Evolutionary conservation across 1,140 invertebrate genomes (phyloP).

Genomic region (Notospermus geniculatus): DNA sequence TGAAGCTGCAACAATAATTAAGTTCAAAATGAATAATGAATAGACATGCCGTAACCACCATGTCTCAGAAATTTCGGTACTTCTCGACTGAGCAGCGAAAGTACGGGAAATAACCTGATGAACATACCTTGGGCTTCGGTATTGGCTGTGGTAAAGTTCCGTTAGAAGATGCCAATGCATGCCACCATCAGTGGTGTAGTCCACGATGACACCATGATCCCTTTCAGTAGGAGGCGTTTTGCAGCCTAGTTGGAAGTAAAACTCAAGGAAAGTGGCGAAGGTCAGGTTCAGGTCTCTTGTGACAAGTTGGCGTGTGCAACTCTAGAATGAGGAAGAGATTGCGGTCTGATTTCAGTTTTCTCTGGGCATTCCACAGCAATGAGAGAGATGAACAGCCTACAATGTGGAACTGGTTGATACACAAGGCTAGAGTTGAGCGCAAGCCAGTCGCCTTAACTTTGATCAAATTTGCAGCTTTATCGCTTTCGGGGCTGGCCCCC

Average conservation of each 20-base stretch:
- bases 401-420: too few relatives aligned
- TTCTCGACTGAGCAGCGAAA: constrained; percentile 13
- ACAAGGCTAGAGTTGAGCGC: too few relatives aligned
- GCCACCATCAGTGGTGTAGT: constrained; percentile 49
- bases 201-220: constrained; percentile 49
- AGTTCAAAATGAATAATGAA: too few relatives aligned
- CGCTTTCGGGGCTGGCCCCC: too few relatives aligned
- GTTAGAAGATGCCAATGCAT: constrained; percentile 47
- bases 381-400: too few relatives aligned
- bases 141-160: constrained; percentile 46
- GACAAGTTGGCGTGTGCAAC: constrained; percentile 51
- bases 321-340: constrained; percentile 40
- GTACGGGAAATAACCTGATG: too few relatives aligned
- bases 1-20: constrained; percentile 32
- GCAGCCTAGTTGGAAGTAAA: constrained; percentile 57
- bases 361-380: not conserved
- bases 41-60: too few relatives aligned
- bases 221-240: constrained; percentile 33
- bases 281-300: constrained; percentile 53
- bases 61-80: constrained; percentile 13
- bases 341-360: not conserved
- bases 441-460: too few relatives aligned
- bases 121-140: constrained; percentile 41
- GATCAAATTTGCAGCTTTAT: too few relatives aligned
- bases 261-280: constrained; percentile 53